Base-by-base conservation (phyloP, 2,888 invertebrate genomes). In the Dryocosmus kuriphilus region DNA sequence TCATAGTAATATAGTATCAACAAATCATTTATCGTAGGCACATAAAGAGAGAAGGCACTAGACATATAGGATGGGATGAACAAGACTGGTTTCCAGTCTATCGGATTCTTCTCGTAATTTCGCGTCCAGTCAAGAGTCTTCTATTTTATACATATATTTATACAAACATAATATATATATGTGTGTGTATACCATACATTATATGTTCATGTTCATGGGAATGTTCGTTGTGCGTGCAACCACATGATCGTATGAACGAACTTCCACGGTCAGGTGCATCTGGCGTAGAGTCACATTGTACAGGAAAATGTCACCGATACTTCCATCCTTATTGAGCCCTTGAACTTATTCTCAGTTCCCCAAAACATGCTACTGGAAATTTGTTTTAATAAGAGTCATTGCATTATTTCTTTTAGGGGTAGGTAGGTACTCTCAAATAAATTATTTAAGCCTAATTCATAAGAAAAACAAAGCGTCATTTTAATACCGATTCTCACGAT, bases 171-270 rank as follows among this genome's bases (percentile, higher is more conserved):
- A n/a, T 51, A 8, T 16, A n/a, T n/a, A 80, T 82, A 78, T 75
- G 73, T 65, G 78, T 81, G 81, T 84, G 83, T 79, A 81, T 77
- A 80, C 83, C 80, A 73, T 77, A 76, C 75, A 77, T 82, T 86
- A 86, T 71, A 46, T 55, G 51, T 55, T 22, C 19, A 35, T 35
- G 57, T 65, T 67, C 84, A 83, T 90, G 90, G 90, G 90, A 90
- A 90, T 86, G 87, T 79, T 87, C 88, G 84, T 73, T 82, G 78
- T 86, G 87, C 89, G 87, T 89, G 89, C 85, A 89, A 89, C 89
- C 89, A 86, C 89, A 88, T 63, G 61, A 65, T 46, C 77, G 74
- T 75, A 77, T 77, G 76, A 71, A 79, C 75, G 73, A 61, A 76
- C 78, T 73, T 71, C 77, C 67, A 61, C 38, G 75, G 46, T 51